phyloP scores from a whole-genome alignment of 2,113 vertebrate species.

The Peromyscus polionotus region DNA sequence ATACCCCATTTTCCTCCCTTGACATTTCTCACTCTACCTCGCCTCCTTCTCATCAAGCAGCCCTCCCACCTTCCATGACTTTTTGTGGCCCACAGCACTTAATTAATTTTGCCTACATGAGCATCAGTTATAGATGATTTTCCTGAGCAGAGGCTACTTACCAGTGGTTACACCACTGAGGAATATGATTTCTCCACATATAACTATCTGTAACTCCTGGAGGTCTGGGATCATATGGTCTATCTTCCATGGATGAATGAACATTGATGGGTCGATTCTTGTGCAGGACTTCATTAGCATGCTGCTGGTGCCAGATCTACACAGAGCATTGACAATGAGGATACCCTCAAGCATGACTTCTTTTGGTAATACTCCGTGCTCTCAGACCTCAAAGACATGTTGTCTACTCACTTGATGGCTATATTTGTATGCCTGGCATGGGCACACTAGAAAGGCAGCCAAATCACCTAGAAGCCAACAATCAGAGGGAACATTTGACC shows the following conservation, averaged over 20 bases:
- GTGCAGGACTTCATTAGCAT: conserved; percentile 90
- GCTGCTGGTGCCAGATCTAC: conserved; percentile 94
- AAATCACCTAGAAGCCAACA: conserved; percentile 97
- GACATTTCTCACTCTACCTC: background rate
- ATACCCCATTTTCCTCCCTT: no score
- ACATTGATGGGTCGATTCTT: background rate
- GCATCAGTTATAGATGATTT: no score
- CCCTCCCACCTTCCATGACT: background rate
- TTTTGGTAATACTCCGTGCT: conserved; percentile 99
- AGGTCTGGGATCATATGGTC: background rate
- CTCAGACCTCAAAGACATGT: conserved; percentile 98
- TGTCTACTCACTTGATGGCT: conserved; percentile 97
- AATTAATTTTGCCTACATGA: background rate
- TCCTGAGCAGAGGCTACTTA: background rate
- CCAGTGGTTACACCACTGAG: no score
- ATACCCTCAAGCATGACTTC: conserved; percentile 97
- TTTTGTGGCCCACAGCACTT: background rate
- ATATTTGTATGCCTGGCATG: conserved; percentile 98
- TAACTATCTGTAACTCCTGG: background rate
- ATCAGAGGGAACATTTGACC: conserved; percentile 94
- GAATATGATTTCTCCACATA: no score
- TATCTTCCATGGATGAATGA: background rate
- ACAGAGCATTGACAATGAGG: conserved; percentile 95
- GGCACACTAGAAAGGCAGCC: conserved; percentile 91
- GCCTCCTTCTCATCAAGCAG: background rate